phyloP scores from a whole-genome alignment of 2,888 invertebrate species.

The Hymenopus coronatus region DNA sequence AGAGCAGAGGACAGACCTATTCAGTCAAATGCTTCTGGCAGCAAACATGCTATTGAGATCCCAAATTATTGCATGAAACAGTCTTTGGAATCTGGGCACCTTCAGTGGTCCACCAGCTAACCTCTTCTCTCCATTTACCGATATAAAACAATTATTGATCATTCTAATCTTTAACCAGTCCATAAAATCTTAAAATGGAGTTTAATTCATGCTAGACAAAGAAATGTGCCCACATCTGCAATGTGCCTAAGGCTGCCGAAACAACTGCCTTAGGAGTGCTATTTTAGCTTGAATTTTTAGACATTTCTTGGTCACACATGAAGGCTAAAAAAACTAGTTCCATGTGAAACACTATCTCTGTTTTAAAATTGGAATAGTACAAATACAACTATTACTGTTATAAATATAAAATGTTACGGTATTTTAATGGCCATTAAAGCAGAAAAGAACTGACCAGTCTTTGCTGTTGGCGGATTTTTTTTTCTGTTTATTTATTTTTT shows the following conservation, averaged over 20 bases:
- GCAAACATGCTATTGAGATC: neutral
- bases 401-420: constrained; percentile 17
- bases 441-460: constrained; percentile 34
- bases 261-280: neutral
- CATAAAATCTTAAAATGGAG: neutral
- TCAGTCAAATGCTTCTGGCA: constrained; percentile 19
- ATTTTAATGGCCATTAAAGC: constrained; percentile 34
- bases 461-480: constrained; percentile 34
- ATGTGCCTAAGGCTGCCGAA: neutral
- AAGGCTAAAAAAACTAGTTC: constrained; percentile 3
- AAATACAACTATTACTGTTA: constrained; percentile 20
- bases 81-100: constrained; percentile 15
- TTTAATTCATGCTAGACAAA: constrained; percentile 16
- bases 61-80: constrained; percentile 24
- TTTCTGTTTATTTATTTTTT: constrained; percentile 2
- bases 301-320: constrained; percentile 13
- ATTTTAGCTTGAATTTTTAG: neutral
- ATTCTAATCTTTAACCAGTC: neutral
- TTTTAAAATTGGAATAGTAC: constrained; percentile 18
- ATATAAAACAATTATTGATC: constrained; percentile 11
- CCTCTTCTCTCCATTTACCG: constrained; percentile 19
- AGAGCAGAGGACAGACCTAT: constrained; percentile 18
- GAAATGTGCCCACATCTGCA: constrained; percentile 1
- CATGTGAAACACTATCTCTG: neutral
- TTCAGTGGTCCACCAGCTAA: constrained; percentile 17